Evolutionary conservation across 2,797 vertebrate genomes (phyloP).

Genomic region (Muscicapa striata): DNA sequence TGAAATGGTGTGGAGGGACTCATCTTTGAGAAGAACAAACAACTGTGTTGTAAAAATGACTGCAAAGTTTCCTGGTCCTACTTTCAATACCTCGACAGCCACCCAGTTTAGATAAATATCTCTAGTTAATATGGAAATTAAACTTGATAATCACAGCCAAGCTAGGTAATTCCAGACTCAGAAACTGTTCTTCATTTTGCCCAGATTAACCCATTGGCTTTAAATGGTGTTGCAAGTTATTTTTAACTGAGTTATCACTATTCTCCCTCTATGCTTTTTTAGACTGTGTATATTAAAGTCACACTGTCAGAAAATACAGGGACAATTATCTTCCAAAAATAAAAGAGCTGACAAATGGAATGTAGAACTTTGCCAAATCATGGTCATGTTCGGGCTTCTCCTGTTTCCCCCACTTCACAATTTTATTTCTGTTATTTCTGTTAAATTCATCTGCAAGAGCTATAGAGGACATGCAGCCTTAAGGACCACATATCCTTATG

Average conservation of each 20-base stretch:
- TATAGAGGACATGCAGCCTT: neutral
- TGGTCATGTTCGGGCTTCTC: neutral
- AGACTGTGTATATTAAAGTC: neutral
- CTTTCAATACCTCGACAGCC: neutral
- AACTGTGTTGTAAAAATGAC: neutral
- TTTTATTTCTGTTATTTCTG: neutral
- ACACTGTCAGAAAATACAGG: neutral
- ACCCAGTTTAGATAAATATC: neutral
- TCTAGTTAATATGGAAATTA: neutral
- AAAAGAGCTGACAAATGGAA: neutral
- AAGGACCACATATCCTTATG: accelerated
- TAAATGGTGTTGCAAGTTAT: neutral
- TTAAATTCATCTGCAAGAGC: neutral
- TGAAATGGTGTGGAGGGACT: neutral
- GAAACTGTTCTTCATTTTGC: neutral
- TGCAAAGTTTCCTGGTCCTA: neutral
- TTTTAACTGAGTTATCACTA: neutral
- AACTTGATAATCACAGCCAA: neutral
- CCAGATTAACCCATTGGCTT: neutral
- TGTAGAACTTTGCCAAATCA: neutral
- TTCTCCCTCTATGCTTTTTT: neutral
- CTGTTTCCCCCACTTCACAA: neutral
- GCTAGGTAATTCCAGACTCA: neutral
- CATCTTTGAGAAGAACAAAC: neutral
- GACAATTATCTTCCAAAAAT: neutral